Base-by-base conservation (phyloP, 64 coral and sea anemone species). In the Montipora capricornis region DNA sequence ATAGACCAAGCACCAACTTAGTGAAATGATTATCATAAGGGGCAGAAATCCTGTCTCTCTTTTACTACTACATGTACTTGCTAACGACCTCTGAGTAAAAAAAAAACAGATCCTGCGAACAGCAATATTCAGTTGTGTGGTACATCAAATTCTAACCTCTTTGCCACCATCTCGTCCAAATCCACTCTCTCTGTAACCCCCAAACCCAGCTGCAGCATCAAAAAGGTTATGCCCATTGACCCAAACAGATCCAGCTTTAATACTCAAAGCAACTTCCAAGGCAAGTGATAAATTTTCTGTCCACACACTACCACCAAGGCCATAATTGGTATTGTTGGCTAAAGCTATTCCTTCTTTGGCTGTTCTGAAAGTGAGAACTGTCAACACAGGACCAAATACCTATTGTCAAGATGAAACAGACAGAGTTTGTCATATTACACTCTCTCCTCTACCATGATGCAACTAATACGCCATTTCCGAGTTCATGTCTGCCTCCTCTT, bases 141-240 rank as follows among this genome's bases (percentile, higher is more conserved):
- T 44, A 76, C 74, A 15, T 5, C 7, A 8, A 24, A 74, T 49
- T 69, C 74, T 78, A 17, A 99, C 95, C 95, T 99, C 95, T 92
- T 94, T 99, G 1, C 95, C 98, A 20, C 98, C 98, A 77, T 99
- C 98, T 74, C 98, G 89, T 45, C 98, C 98, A 90, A 94, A 99
- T n/a, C 98, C 98, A 87, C 98, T 99, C 68, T 99, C 95, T 70
- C 95, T 88, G 79, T 95, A 93, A 19, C 98, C 98, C 17, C 98
- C 97, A 96, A 99, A 99, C 2, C 97, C 97, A 68, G 97, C 94
- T 15, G 94, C 90, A 53, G 97, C 97, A 90, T 99, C 97, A 94
- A 99, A 99, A 61, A 99, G 73, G 62, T 99, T 99, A 82, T 99
- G 97, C 44, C 97, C 94, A 90, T 99, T 99, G 24, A 99, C 92